phyloP scores from a whole-genome alignment of 2,797 vertebrate genomes.

The Momotus momota region DNA sequence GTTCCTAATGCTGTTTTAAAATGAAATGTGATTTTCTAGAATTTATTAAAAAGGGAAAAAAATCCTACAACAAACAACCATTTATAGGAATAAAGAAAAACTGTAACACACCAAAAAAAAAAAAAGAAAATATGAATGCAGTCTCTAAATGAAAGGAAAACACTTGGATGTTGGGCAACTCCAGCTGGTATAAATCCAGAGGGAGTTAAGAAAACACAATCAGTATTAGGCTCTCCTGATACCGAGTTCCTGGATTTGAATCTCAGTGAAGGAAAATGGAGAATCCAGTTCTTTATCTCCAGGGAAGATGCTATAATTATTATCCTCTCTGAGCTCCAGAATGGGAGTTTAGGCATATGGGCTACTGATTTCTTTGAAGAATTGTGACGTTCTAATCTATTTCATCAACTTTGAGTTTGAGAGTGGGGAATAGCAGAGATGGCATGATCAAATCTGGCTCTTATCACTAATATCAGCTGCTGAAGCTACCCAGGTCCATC shows the following conservation, averaged over 20 bases:
- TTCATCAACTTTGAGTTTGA: background rate
- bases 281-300: background rate
- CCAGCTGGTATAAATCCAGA: background rate
- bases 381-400: background rate
- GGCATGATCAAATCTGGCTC: background rate
- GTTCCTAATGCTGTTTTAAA: background rate
- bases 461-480: background rate
- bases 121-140: background rate
- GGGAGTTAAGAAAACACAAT: background rate
- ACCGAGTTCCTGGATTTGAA: background rate
- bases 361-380: background rate
- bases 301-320: background rate
- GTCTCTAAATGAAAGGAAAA: background rate
- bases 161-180: background rate
- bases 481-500: background rate
- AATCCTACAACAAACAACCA: background rate
- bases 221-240: background rate
- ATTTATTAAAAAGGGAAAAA: background rate
- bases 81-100: background rate
- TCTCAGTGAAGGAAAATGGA: background rate
- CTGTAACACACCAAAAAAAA: background rate
- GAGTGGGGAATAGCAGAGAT: background rate
- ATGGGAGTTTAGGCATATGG: background rate
- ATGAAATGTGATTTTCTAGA: background rate
- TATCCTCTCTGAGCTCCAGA: background rate